Percentiles rank a stretch among this genome's conserved stretches.
Evolutionary conservation across 2,113 vertebrate genomes (phyloP).

Genomic region (Larimichthys polyactis): DNA sequence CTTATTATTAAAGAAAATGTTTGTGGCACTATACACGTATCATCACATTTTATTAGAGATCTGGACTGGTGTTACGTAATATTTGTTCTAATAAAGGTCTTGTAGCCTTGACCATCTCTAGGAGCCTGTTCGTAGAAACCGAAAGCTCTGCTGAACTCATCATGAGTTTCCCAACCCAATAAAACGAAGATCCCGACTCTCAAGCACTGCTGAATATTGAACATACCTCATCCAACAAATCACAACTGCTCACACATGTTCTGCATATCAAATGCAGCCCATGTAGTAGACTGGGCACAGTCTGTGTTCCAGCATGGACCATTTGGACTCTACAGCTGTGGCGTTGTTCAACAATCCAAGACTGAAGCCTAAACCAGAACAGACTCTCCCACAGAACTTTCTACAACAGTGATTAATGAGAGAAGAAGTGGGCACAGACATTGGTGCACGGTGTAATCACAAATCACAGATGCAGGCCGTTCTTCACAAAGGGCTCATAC

Average conservation of each 20-base stretch:
- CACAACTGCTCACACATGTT: not conserved
- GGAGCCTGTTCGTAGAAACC: not conserved
- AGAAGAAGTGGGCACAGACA: conserved; percentile 26
- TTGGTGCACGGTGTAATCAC: conserved; percentile 34
- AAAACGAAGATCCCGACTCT: not conserved
- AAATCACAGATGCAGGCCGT: conserved; percentile 58
- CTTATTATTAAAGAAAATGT: no score
- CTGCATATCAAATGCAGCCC: conserved; percentile 4
- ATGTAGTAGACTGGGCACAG: not conserved
- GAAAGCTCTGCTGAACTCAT: conserved; percentile 8
- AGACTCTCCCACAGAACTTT: not conserved
- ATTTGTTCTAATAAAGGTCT: not conserved
- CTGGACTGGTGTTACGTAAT: not conserved
- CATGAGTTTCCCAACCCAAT: not conserved
- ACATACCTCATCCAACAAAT: not conserved
- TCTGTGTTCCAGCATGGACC: not conserved
- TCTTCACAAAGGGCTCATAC: conserved; percentile 49
- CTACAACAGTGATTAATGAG: conserved; percentile 40
- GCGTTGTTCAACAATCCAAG: not conserved
- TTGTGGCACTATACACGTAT: no score
- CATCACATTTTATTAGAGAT: no score
- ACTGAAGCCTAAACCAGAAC: not conserved
- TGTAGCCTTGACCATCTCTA: not conserved
- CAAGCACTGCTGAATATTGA: not conserved
- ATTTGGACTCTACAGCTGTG: conserved; percentile 9